phyloP scores from a whole-genome alignment of 2,888 invertebrate species.

The Carcina quercana region DNA sequence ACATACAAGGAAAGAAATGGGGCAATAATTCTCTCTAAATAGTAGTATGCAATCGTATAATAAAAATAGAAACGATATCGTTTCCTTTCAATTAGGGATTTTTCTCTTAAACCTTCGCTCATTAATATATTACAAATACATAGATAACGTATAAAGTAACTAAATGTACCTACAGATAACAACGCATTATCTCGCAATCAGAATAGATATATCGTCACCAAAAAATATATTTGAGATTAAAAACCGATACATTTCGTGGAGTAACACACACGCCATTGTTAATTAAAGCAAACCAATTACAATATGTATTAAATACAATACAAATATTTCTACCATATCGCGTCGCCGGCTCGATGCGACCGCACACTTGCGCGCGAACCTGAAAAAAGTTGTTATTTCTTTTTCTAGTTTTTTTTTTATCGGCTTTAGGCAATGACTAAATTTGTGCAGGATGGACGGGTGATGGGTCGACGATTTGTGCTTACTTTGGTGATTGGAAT shows the following conservation, averaged over 20 bases:
- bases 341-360: slow-evolving; percentile 19
- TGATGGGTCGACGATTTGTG: slow-evolving; percentile 80
- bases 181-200: too few relatives aligned
- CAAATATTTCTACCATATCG: slow-evolving; percentile 4
- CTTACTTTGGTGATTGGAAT: slow-evolving; percentile 82
- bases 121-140: too few relatives aligned
- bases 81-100: too few relatives aligned
- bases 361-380: slow-evolving; percentile 21
- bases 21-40: too few relatives aligned
- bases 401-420: slow-evolving; percentile 3
- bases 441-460: slow-evolving; percentile 61
- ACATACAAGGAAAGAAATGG: too few relatives aligned
- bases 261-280: not conserved
- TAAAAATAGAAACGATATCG: too few relatives aligned
- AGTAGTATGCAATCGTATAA: too few relatives aligned
- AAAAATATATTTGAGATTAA: too few relatives aligned
- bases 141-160: too few relatives aligned
- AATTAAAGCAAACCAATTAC: slow-evolving; percentile 3
- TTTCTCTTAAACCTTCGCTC: too few relatives aligned
- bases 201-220: too few relatives aligned
- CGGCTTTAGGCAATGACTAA: slow-evolving; percentile 2
- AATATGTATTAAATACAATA: slow-evolving; percentile 5
- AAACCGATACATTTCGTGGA: not conserved
- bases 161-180: too few relatives aligned
- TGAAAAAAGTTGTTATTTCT: slow-evolving; percentile 1